Base-by-base conservation (phyloP, 2,797 vertebrate genomes). In the Enteromius radiatus region DNA sequence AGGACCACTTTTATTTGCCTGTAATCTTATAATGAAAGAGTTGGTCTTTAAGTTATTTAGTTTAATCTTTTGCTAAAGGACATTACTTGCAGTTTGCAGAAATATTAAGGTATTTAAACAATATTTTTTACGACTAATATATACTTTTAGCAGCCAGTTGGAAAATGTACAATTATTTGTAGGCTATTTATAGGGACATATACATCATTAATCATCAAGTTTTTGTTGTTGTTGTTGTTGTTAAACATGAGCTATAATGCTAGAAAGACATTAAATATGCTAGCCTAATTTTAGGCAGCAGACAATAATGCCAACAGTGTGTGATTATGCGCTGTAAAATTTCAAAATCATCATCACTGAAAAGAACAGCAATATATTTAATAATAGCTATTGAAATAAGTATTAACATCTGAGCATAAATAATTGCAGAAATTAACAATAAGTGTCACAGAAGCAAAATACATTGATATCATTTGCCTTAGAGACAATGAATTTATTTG, bases 361-460 rank as follows among this genome's bases (percentile, higher is more conserved):
- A 68, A 61, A 73, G 21, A 81, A 45, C 56, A 61, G 52, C 11
- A 71, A 63, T 71, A 61, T 5, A 68, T 85, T 89, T 90, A 83
- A 88, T 87, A 88, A 94, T 90, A n/a, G n/a, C n/a, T n/a, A 87
- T 89, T 86, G 81, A 76, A 78, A 89, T 81, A 83, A 87, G 88
- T 88, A 67, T 91, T 36, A 43, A 59, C 73, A 75, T 81, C 19
- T 21, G 71, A 45, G 47, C 36, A 82, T 91, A 91, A 93, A 92
- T 87, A 87, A 89, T 84, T 89, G 85, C 91, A 89, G 91, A 90
- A 93, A 92, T 93, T 88, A 90, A 93, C 90, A 89, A 90, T 91
- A 90, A 92, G 89, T 92, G 88, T 89, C 86, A 91, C 91, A 45
- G 7, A 82, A 41, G 23, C 23, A 76, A 75, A 76, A 92, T 92